A percentile compares a stretch with the other conserved stretches of the same genome.
Evolutionary conservation across 2,797 vertebrate genomes (phyloP).

Genomic region (Sebastes itinus): DNA sequence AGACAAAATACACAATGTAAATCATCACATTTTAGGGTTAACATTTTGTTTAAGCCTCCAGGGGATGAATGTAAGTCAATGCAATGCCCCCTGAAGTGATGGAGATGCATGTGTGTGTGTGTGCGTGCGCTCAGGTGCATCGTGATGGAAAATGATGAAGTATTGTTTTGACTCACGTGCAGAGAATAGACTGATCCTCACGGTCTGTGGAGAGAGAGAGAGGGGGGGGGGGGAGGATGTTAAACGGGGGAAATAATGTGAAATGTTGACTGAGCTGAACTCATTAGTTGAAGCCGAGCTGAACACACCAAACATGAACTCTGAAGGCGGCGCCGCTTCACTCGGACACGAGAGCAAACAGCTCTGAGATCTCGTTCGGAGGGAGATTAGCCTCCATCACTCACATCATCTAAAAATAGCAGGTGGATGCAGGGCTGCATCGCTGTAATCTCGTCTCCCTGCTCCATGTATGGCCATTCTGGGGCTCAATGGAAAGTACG

Average conservation of each 20-base stretch:
- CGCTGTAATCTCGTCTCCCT: conserved; percentile 35
- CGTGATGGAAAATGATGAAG: conserved; percentile 7
- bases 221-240: background rate
- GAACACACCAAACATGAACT: conserved; percentile 63
- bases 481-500: conserved; percentile 56
- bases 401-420: conserved; percentile 69
- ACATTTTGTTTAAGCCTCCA: background rate
- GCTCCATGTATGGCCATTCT: conserved; percentile 74
- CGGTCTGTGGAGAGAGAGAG: conserved; percentile 85
- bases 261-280: conserved; percentile 34
- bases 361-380: conserved; percentile 20
- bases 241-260: conserved; percentile 3
- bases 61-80: background rate
- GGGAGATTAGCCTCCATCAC: conserved; percentile 60
- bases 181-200: conserved; percentile 97
- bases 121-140: background rate
- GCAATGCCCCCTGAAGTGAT: background rate
- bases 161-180: conserved; percentile 90
- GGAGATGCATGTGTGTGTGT: background rate
- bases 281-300: conserved; percentile 32
- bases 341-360: conserved; percentile 13
- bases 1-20: background rate
- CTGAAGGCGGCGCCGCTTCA: background rate
- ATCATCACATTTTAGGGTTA: background rate
- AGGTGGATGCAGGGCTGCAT: conserved; percentile 42